phyloP scores from a whole-genome alignment of 1,140 invertebrate genomes.

The Platorchestia sp. region DNA sequence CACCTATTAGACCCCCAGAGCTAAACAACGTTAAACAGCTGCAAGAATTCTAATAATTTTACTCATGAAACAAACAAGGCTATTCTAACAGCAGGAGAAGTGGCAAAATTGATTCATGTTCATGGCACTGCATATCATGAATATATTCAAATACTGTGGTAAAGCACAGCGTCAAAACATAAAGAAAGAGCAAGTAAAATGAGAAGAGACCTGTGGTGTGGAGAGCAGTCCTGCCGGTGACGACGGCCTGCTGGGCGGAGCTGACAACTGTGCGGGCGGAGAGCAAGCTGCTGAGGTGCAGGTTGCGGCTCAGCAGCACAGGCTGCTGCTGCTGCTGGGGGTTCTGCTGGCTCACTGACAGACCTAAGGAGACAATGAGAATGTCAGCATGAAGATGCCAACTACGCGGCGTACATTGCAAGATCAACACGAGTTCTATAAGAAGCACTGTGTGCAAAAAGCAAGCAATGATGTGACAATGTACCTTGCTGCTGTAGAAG shows the following conservation, averaged over 20 bases:
- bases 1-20: neutral
- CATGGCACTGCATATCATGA: neutral
- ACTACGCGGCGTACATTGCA: too few species aligned
- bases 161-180: neutral
- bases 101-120: neutral
- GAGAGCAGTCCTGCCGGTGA: neutral
- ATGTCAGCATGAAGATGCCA: too few species aligned
- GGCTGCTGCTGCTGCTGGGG: constrained; percentile 43
- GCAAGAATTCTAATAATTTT: neutral
- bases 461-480: neutral
- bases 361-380: neutral
- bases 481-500: neutral
- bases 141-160: too few species aligned
- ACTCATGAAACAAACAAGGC: neutral
- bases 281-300: constrained; percentile 33
- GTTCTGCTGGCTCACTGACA: neutral
- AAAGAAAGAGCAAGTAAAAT: neutral
- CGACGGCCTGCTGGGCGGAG: constrained; percentile 3
- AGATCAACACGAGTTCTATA: too few species aligned
- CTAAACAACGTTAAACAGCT: neutral
- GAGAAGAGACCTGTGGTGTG: neutral
- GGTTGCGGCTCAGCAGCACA: constrained; percentile 42
- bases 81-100: neutral
- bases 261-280: neutral
- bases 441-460: neutral